Percentiles rank a stretch among this genome's conserved stretches.
phyloP scores from a whole-genome alignment of 1,140 invertebrate species.

The Lethocerus indicus region DNA sequence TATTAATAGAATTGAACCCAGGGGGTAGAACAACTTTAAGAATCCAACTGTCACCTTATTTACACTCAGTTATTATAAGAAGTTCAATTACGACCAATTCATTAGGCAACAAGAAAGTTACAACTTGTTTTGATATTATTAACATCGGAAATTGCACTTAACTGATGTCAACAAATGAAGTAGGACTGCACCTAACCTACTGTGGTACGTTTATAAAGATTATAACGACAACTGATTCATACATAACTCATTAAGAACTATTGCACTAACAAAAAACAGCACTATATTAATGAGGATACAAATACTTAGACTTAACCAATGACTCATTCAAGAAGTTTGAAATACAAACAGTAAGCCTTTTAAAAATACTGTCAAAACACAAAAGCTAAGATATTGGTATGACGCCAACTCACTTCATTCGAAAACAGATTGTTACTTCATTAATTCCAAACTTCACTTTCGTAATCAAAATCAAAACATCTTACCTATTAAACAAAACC shows the following conservation, averaged over 20 bases:
- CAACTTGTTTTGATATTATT: slow-evolving; percentile 12
- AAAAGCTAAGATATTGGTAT: no score
- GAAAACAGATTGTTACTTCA: slow-evolving; percentile 1
- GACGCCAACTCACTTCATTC: no score
- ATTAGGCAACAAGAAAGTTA: slow-evolving; percentile 5
- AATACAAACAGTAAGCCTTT: neutral
- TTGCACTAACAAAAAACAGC: neutral
- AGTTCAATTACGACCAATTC: neutral
- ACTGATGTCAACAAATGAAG: slow-evolving; percentile 1
- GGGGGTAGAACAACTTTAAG: neutral
- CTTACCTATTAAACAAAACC: neutral
- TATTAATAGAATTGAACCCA: neutral
- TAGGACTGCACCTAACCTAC: neutral
- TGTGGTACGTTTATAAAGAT: neutral
- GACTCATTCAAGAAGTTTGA: neutral
- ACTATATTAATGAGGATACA: neutral
- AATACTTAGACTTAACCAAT: neutral
- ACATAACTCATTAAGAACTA: neutral
- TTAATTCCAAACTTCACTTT: neutral
- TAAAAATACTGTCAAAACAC: no score
- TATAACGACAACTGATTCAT: neutral
- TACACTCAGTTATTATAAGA: neutral
- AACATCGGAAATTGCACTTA: slow-evolving; percentile 5
- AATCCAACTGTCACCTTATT: no score
- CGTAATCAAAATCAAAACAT: neutral